Base-by-base conservation (phyloP, 2,113 vertebrate genomes). In the Physeter macrocephalus region DNA sequence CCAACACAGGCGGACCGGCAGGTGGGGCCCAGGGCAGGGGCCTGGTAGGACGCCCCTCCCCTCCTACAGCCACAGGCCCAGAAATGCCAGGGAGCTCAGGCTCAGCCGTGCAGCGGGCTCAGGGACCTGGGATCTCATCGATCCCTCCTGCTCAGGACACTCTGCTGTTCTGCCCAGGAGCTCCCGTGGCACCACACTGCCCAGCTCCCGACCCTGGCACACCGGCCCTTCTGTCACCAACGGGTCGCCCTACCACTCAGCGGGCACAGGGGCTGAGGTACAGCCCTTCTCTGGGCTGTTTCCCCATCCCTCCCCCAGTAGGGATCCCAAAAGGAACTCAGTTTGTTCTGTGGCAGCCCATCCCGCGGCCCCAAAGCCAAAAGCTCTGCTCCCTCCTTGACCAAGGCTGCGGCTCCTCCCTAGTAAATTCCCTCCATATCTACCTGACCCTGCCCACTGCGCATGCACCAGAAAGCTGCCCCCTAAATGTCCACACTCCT, bases 251-350 rank as follows among this genome's bases (percentile, higher is more conserved):
- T 31, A 34, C 14, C 62, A 7, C 27, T 57, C 62, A 1, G 54
- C 21, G 27, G n/a, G n/a, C n/a, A 67, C 17, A 11, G 43, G 34
- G 4, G 13, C 64, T 59, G 25, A 61, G 31, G 11, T 7, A 41
- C 71, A 46, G 36, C 43, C 52, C 59, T 84, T 39, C 52, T 21
- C 59, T 14, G 8, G 43, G 18, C n/a, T 62, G 64, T 34, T 52
- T 46, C 49, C 64, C 85, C 3, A 25, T 5, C 21, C 10, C 2
- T n/a, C 23, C 2, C 2, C 36, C 36, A 36, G 20, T 0, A 15
- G 27, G 14, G 46, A 25, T 41, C 27, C 46, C 34, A 25, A 21
- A 87, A 9, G n/a, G 25, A 34, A 20, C 57, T 43, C 80, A 66
- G 54, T 17, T 67, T 23, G 7, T 2, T 34, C 71, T 25, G 5